Evolutionary conservation across 2,888 invertebrate genomes (phyloP), one percentile per base, ranked within the genome.

Genomic region (Tyria jacobaeae): DNA sequence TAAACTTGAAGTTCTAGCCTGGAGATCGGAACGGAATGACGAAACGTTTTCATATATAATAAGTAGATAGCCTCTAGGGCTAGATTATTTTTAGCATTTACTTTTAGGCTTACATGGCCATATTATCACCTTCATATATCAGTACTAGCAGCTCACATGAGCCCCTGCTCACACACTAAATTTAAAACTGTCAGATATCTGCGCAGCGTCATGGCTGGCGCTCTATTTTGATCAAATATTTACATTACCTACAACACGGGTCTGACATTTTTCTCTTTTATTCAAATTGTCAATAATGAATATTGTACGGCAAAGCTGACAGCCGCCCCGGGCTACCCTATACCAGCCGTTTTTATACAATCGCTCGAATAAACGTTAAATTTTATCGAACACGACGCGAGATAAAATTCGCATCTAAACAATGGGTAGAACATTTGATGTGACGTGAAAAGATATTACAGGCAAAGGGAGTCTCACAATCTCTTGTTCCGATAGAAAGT

Each of bases 211-310:
- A 73, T 76, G 70, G 66, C 64, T 66, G 80, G 71, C 66, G 65
- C 71, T 76, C 79, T 80, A 81, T 82, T 78, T 75, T 76, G 78
- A 85, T 91, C 86, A 89, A 91, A 91, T 91, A 92, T 91, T 90
- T 84, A 91, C 82, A 81, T 81, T 74, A 77, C 78, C 76, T 79
- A 82, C 82, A 88, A 88, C 85, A 79, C 79, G 87, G 87, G 89
- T 86, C 86, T 87, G 91, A 89, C 90, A 82, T 88, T 89, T 90
- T 88, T 87, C 84, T 83, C 75, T 78, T 80, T 80, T 79, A 85
- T 90, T 88, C 82, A 85, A 79, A 85, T 85, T 85, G 87, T 89
- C 86, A 88, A 89, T 90, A 88, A 89, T 89, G 86, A 87, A 89
- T 87, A 87, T 85, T 78, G 73, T 70, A 70, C 68, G 66, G 70